Base-by-base conservation (phyloP, 1,140 invertebrate genomes). In the Drosophila littoralis region DNA sequence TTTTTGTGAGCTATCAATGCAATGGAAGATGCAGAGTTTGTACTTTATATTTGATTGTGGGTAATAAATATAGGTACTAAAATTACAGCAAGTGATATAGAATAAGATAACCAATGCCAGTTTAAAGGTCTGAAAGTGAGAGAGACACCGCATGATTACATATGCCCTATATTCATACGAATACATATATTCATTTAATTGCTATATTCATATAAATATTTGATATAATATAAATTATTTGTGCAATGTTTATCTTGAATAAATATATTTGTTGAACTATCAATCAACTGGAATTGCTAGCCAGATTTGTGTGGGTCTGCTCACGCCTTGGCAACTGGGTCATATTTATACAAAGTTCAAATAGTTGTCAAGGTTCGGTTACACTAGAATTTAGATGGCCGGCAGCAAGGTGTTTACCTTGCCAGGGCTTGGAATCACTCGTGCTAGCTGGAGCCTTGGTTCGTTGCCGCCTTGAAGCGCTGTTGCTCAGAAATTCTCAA, bases 401-500 rank as follows among this genome's bases (percentile, higher is more conserved):
- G 32, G 57, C 22, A 66, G 71, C 71, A 74, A 69, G 66, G 71
- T 74, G 32, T 61, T 61, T 57, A 60, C 51, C 48, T 60, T 61
- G 38, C 48, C 73, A 63, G 61, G 73, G 59, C 66, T 51, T 35
- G 74, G 81, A 84, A 85, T 85, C 81, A 85, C 69, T 22, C 42
- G 40, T 13, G 35, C 28, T 40, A 9, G 40, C 59, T 48, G 57
- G 5, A 22, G 13, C 40, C 22, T 28, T 28, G 22, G 22, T 28
- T 28, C 22, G 2, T 28, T 51, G 40, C 33, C 15, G 6, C 28
- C 51, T 22, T 3, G 13, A 3, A 22, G 32, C n/a, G 7, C 15
- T 12, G 35, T 58, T 74, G 33, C 60, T 83, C 51, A 73, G 58
- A 75, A 83, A 88, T 89, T 88, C 84, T 89, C 73, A 83, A 89